Conservation (phyloP, 2,113 vertebrate species). For the Pelecanus crispus region DNA sequence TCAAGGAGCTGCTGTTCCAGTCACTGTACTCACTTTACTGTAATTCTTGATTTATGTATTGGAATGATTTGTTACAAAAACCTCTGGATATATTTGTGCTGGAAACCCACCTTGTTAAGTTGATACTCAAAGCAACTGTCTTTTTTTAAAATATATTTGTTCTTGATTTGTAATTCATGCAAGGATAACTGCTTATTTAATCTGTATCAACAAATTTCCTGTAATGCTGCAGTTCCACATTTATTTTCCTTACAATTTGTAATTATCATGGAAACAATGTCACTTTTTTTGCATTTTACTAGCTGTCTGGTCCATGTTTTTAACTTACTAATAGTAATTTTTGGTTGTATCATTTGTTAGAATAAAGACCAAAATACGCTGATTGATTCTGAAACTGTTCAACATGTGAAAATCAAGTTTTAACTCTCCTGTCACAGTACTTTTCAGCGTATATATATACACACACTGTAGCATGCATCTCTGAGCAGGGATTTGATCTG, state of each 20-base stretch:
- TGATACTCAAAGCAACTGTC: not conserved
- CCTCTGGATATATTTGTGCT: conserved; percentile 15
- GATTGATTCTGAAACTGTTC: not conserved
- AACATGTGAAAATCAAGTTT: not conserved
- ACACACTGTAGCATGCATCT: not conserved
- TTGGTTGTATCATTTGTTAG: conserved; percentile 55
- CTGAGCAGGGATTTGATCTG: not conserved
- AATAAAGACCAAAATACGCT: conserved; percentile 64
- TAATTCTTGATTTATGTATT: not conserved
- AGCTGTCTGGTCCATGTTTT: not conserved
- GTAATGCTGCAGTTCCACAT: conserved; percentile 62
- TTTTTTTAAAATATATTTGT: not conserved
- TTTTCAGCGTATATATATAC: not conserved
- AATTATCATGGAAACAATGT: not conserved
- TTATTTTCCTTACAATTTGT: conserved; percentile 37
- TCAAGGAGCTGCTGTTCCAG: not conserved
- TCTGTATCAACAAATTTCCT: conserved; percentile 37
- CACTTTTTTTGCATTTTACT: not conserved
- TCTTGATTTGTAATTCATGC: not conserved
- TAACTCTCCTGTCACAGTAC: too few species aligned
- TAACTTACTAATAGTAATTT: conserved; percentile 23
- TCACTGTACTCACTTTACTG: not conserved
- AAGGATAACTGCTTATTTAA: not conserved
- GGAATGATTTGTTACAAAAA: not conserved
- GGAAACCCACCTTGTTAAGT: not conserved